phyloP scores from a whole-genome alignment of 2,888 invertebrate species.

The Apeira syringaria region DNA sequence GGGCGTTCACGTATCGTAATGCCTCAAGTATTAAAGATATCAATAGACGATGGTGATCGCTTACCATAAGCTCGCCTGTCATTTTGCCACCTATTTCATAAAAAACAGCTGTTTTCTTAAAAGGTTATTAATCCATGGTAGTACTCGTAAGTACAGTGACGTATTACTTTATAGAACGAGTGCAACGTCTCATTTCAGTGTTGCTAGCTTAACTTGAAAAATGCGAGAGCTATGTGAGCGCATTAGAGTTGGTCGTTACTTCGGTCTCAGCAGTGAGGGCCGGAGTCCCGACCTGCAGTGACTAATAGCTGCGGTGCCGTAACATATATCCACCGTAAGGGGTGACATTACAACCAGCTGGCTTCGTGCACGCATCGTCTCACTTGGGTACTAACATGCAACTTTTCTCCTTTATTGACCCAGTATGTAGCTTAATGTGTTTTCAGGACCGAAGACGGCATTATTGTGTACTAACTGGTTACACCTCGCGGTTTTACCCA shows the following conservation, averaged over 20 bases:
- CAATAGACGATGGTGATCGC: too few species aligned
- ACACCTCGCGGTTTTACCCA: too few species aligned
- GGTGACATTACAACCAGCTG: conserved; percentile 48
- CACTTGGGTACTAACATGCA: conserved; percentile 21
- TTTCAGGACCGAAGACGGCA: background rate
- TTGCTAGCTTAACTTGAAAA: conserved; percentile 60
- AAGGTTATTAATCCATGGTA: background rate
- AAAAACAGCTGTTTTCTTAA: background rate
- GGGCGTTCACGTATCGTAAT: too few species aligned
- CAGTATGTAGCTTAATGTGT: background rate
- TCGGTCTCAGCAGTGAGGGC: conserved; percentile 48
- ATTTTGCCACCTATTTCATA: too few species aligned
- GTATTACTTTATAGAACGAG: conserved; percentile 4
- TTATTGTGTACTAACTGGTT: too few species aligned
- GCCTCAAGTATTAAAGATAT: too few species aligned
- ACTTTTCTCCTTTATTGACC: conserved; percentile 10
- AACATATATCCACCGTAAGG: conserved; percentile 56
- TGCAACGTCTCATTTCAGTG: conserved; percentile 48
- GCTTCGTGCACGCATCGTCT: conserved; percentile 41
- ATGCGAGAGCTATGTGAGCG: conserved; percentile 58
- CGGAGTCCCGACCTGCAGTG: conserved; percentile 49
- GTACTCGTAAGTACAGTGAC: background rate
- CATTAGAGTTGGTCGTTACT: conserved; percentile 66
- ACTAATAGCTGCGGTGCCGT: conserved; percentile 57
- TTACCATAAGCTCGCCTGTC: too few species aligned